Evolutionary conservation across 2,797 vertebrate species (phyloP).

Genomic region (Heliangelus exortis): DNA sequence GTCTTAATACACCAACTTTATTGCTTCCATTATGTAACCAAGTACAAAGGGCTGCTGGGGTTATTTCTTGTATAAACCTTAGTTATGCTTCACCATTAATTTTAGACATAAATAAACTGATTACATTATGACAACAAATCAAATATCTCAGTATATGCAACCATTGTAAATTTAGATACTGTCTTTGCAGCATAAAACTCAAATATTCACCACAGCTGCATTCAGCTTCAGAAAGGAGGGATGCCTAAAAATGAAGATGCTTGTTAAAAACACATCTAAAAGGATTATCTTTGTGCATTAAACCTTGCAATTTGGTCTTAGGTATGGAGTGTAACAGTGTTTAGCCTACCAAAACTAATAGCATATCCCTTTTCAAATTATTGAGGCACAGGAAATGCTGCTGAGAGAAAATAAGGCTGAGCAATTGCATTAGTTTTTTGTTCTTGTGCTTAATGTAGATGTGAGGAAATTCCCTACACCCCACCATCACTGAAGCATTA

Average conservation of each 20-base stretch:
- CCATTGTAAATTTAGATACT: not conserved
- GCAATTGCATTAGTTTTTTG: not conserved
- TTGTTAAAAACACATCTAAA: constrained; percentile 4
- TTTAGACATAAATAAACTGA: not conserved
- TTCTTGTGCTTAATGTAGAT: not conserved
- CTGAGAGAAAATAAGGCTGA: not conserved
- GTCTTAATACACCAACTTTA: not conserved
- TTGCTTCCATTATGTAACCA: too few species aligned
- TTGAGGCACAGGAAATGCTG: not conserved
- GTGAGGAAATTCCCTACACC: not conserved
- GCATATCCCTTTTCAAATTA: not conserved
- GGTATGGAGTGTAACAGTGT: not conserved
- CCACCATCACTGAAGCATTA: not conserved
- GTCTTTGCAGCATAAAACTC: not conserved
- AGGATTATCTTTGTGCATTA: not conserved
- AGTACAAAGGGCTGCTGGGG: not conserved
- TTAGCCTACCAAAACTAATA: not conserved
- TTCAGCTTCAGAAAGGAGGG: not conserved
- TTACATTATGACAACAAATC: not conserved
- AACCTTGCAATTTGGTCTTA: not conserved
- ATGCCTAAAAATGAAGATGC: not conserved
- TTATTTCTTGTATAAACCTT: not conserved
- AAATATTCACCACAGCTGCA: not conserved
- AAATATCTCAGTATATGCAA: not conserved
- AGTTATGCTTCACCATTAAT: not conserved